These are phyloP conservation scores for Gymnarchus niloticus DNA, from an alignment of 2,113 vertebrate genomes.

Conservation along the genomic window DNA sequence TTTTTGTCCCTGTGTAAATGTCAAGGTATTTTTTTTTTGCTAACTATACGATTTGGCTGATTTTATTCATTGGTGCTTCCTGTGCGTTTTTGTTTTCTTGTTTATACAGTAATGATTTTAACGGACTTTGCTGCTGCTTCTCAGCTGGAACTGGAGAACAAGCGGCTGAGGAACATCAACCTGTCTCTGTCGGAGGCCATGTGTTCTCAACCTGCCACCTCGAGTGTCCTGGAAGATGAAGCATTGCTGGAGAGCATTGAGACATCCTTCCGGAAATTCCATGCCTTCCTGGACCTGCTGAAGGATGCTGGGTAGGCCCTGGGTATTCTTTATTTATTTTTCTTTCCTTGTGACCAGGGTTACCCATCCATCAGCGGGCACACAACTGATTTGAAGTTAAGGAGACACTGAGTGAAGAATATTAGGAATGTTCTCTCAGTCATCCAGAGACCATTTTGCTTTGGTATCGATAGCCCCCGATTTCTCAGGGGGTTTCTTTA, in stretches of 20 bases:
- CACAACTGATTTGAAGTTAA: neutral
- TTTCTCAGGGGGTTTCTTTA: neutral
- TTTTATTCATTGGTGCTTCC: too few species aligned
- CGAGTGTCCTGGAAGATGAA: constrained; percentile 79
- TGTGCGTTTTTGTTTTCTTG: neutral
- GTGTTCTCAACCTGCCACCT: constrained; percentile 57
- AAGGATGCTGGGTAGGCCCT: constrained; percentile 84
- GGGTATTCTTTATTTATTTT: neutral
- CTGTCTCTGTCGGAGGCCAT: constrained; percentile 73
- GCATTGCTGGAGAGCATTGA: constrained; percentile 85
- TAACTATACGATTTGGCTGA: neutral
- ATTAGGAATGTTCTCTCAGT: neutral
- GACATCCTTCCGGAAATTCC: constrained; percentile 87
- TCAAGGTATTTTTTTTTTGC: neutral
- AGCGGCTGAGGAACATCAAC: constrained; percentile 72
- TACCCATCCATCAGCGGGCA: neutral
- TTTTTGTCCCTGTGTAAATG: neutral
- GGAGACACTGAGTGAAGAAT: neutral
- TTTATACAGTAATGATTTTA: neutral
- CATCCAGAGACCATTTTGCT: neutral
- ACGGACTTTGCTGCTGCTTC: neutral
- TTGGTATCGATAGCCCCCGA: neutral
- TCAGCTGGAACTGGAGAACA: constrained; percentile 80
- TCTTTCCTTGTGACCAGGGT: too few species aligned
- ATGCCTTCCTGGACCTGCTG: constrained; percentile 92